A percentile compares a stretch with the other conserved stretches of the same genome.
Evolutionary conservation across 2,797 vertebrate genomes (phyloP).

Genomic region (Sylvia borin): DNA sequence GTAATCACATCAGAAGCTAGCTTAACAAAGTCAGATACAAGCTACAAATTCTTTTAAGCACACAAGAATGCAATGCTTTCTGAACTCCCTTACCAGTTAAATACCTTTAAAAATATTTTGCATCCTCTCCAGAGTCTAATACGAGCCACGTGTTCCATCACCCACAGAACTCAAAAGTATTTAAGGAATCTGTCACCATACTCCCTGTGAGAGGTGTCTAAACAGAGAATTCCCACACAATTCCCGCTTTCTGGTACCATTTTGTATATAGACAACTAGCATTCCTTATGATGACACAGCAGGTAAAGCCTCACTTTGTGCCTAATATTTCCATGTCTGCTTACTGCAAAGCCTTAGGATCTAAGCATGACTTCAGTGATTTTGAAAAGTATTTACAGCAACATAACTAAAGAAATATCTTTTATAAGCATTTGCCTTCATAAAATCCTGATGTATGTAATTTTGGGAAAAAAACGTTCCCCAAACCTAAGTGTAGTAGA

Average conservation of each 20-base stretch:
- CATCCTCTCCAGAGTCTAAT: background rate
- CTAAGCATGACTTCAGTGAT: background rate
- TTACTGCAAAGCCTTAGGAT: background rate
- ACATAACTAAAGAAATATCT: background rate
- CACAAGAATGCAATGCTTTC: background rate
- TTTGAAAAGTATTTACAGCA: background rate
- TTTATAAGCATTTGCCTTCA: background rate
- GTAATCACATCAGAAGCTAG: background rate
- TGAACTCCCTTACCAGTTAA: background rate
- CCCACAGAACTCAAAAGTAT: background rate
- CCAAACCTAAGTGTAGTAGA: background rate
- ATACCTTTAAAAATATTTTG: background rate
- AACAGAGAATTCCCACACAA: background rate
- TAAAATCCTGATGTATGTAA: background rate
- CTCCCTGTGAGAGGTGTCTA: background rate
- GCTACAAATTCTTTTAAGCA: background rate
- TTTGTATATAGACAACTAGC: background rate
- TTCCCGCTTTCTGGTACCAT: background rate
- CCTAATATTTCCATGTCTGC: background rate
- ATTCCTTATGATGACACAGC: background rate
- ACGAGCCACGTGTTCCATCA: background rate
- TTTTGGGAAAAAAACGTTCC: background rate
- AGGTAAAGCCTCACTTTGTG: rapidly evolving
- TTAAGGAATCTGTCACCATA: background rate
- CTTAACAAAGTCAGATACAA: background rate